Percentiles rank a stretch among this genome's conserved stretches.
Evolutionary conservation across 2,888 invertebrate species (phyloP).

Genomic region (Flabesymbios commensalis): DNA sequence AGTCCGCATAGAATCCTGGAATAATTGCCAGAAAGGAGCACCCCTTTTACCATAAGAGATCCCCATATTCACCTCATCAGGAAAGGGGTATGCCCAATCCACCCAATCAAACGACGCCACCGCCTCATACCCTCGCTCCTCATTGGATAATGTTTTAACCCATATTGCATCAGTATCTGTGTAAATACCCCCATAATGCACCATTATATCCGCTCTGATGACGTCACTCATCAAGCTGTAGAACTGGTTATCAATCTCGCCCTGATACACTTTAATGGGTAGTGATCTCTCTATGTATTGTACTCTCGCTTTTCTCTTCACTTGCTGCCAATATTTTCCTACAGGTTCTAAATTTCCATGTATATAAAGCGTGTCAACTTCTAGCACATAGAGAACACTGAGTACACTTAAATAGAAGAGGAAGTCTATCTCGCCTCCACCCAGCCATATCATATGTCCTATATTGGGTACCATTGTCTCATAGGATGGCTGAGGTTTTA

Average conservation of each 20-base stretch:
- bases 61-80: constrained; percentile 38
- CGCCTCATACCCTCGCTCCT: constrained; percentile 44
- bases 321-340: constrained; percentile 15
- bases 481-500: constrained; percentile 17
- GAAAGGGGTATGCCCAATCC: constrained; percentile 37
- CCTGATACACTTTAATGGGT: constrained; percentile 26
- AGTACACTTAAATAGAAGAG: constrained; percentile 52
- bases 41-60: constrained; percentile 37
- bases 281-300: constrained; percentile 22
- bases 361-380: constrained; percentile 48
- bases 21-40: constrained; percentile 38
- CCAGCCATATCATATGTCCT: constrained; percentile 55
- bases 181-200: constrained; percentile 57
- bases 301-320: constrained; percentile 10
- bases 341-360: constrained; percentile 45
- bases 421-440: constrained; percentile 43
- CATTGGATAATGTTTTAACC: constrained; percentile 43
- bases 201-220: constrained; percentile 50
- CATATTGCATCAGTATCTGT: constrained; percentile 57
- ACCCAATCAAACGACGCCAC: constrained; percentile 52
- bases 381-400: constrained; percentile 46
- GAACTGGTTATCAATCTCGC: constrained; percentile 40
- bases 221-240: constrained; percentile 51
- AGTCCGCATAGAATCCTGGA: constrained; percentile 35
- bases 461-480: constrained; percentile 46